Percentiles rank a stretch among this genome's conserved stretches.
Evolutionary conservation across 1,140 invertebrate species (phyloP).

Genomic region (Meloidogyne floridensis): DNA sequence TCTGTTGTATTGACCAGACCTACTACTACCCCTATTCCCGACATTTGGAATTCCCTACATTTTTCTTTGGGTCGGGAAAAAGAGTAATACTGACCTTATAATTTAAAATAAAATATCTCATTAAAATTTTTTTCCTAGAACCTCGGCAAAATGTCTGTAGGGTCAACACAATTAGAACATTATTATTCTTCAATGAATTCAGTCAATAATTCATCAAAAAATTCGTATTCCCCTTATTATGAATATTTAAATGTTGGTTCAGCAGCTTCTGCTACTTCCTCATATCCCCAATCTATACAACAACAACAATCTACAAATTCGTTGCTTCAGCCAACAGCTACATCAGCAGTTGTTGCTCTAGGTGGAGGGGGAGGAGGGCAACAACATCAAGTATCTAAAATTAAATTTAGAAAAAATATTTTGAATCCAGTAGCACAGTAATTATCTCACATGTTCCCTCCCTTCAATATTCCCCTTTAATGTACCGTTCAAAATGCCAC

Average conservation of each 20-base stretch:
- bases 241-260: constrained; percentile 42
- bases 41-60: too few relatives aligned
- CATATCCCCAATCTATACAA: not conserved
- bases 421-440: too few relatives aligned
- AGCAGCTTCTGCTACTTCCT: constrained; percentile 20
- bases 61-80: too few relatives aligned
- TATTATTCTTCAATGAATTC: constrained; percentile 44
- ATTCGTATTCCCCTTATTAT: constrained; percentile 4
- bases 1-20: too few relatives aligned
- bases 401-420: too few relatives aligned
- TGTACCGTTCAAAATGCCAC: too few relatives aligned
- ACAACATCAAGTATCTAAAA: not conserved
- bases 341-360: constrained; percentile 16
- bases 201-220: constrained; percentile 5
- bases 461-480: too few relatives aligned
- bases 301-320: not conserved
- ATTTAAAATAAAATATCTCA: constrained; percentile 8
- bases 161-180: constrained; percentile 35
- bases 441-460: too few relatives aligned
- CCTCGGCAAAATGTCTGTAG: constrained; percentile 56
- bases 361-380: constrained; percentile 9
- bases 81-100: too few relatives aligned
- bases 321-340: constrained; percentile 9
- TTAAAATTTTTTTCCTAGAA: constrained; percentile 38
- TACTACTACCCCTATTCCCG: too few relatives aligned